phyloP scores from a whole-genome alignment of 2,113 vertebrate species.

The Ochotona curzoniae region DNA sequence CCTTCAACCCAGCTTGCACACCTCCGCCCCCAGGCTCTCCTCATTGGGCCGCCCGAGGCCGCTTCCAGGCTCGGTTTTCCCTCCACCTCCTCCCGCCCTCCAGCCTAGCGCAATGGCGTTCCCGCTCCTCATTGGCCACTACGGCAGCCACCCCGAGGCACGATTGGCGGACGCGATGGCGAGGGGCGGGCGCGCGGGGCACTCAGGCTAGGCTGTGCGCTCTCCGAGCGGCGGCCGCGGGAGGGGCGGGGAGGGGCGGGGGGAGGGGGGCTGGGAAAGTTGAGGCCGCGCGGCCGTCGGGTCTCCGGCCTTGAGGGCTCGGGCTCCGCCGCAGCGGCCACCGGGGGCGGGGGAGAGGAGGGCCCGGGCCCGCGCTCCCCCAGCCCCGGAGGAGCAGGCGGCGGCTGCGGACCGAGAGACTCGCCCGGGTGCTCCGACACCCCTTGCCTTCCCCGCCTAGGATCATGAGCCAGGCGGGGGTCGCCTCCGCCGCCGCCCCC shows the following conservation, averaged over 20 bases:
- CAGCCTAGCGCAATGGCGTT: not conserved
- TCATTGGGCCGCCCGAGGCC: constrained; percentile 73
- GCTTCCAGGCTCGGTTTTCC: constrained; percentile 41
- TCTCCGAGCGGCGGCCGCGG: constrained; percentile 59
- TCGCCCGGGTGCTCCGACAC: constrained; percentile 38
- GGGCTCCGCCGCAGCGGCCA: constrained; percentile 65
- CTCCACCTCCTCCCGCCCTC: constrained; percentile 67
- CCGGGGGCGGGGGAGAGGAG: constrained; percentile 80
- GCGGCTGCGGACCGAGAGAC: constrained; percentile 57
- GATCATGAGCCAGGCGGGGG: constrained; percentile 85
- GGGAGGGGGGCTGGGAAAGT: constrained; percentile 79
- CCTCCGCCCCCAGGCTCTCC: constrained; percentile 70
- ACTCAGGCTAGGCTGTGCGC: constrained; percentile 70
- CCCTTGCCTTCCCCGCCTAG: constrained; percentile 68
- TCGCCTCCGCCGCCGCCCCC: constrained; percentile 62
- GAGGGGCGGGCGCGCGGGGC: constrained; percentile 47
- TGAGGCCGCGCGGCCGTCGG: constrained; percentile 77
- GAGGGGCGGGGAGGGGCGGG: constrained; percentile 71
- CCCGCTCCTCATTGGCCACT: not conserved
- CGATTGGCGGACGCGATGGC: constrained; percentile 1
- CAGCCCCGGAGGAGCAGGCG: constrained; percentile 73
- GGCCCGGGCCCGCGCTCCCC: constrained; percentile 77
- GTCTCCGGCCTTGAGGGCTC: constrained; percentile 79
- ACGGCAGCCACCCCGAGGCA: not conserved
- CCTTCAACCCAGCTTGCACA: constrained; percentile 79